Percentiles rank a stretch among this genome's conserved stretches.
Conservation (phyloP, 2,888 invertebrate species). For the Drosophila planitibia region DNA sequence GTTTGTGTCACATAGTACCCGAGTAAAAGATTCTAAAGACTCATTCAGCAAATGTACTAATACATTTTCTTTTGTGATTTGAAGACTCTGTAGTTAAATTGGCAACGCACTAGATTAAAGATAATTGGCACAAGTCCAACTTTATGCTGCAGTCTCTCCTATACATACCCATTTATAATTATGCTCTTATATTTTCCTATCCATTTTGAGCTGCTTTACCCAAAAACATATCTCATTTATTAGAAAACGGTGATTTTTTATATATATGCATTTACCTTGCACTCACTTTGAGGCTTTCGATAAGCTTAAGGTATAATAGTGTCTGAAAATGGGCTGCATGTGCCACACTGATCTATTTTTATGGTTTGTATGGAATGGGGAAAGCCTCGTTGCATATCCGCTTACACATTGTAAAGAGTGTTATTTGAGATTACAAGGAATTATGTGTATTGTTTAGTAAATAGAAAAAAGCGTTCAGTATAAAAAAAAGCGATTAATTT, state of each 20-base stretch:
- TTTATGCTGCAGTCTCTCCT: neutral
- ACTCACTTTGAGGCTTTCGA: neutral
- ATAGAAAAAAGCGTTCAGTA: neutral
- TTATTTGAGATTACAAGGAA: conserved; percentile 1
- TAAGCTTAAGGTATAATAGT: neutral
- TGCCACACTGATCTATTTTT: neutral
- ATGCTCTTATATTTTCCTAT: too few relatives aligned
- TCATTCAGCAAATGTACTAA: neutral
- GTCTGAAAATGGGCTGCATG: neutral
- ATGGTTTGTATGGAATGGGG: neutral
- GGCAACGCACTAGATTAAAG: neutral
- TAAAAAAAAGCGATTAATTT: conserved; percentile 1
- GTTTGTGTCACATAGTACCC: neutral
- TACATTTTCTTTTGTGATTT: neutral
- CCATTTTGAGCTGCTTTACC: too few relatives aligned
- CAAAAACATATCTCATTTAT: neutral
- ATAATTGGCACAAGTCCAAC: too few relatives aligned
- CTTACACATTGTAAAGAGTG: neutral
- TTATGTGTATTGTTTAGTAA: neutral
- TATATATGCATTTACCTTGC: neutral
- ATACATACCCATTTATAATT: neutral
- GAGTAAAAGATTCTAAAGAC: neutral
- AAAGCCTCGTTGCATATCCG: neutral
- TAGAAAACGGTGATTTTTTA: neutral
- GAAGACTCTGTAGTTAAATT: neutral